phyloP scores from a whole-genome alignment of 2,797 vertebrate species.

The Poliocrania exsul region DNA sequence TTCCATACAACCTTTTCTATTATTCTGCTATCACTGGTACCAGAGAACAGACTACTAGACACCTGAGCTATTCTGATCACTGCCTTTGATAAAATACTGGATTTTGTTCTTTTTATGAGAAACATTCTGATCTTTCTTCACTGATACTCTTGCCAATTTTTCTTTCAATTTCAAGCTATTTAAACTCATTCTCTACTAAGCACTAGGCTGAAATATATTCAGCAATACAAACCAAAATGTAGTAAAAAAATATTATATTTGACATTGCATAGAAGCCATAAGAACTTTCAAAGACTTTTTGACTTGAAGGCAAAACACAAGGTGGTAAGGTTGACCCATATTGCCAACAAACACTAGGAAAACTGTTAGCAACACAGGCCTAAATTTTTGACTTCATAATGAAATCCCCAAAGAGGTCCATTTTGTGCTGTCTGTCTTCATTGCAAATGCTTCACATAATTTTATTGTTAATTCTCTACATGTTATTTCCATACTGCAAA shows the following conservation, averaged over 20 bases:
- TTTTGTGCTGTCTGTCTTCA: constrained; percentile 1
- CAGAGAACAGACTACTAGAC: neutral
- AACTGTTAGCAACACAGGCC: neutral
- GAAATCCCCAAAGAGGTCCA: neutral
- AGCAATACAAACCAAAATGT: neutral
- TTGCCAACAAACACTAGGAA: neutral
- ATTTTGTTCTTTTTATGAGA: neutral
- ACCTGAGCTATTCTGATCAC: neutral
- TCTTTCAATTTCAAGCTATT: neutral
- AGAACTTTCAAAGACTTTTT: neutral
- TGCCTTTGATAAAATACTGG: neutral
- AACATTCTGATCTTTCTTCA: neutral
- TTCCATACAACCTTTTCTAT: neutral
- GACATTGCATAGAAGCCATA: neutral
- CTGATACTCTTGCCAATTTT: neutral
- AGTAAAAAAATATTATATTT: neutral
- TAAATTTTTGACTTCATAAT: neutral
- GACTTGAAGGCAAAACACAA: constrained; percentile 11
- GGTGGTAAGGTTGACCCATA: neutral
- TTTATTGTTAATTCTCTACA: neutral
- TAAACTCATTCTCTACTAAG: neutral
- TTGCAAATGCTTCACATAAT: neutral
- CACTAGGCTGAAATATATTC: neutral
- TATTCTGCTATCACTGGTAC: neutral
- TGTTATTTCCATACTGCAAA: neutral